Percentiles rank a stretch among this genome's conserved stretches.
These are phyloP conservation scores for Crematogaster levior DNA, from an alignment of 2,888 invertebrate genomes.

Conservation along the genomic window DNA sequence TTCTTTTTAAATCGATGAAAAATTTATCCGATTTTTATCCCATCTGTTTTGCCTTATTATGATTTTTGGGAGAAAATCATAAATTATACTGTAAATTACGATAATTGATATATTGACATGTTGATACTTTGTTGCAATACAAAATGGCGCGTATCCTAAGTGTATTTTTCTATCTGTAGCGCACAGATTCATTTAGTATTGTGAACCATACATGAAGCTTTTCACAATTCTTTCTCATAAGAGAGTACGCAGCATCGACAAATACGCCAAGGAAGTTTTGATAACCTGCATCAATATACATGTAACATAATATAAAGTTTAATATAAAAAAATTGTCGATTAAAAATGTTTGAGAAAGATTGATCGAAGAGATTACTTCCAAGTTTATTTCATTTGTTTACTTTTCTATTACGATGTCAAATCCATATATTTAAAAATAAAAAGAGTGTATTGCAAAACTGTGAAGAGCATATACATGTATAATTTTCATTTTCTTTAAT, in stretches of 20 bases:
- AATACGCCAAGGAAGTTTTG: slow-evolving; percentile 60
- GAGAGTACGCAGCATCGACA: slow-evolving; percentile 54
- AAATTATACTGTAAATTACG: background rate
- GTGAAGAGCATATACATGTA: background rate
- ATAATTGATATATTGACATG: background rate
- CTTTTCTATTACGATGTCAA: no score
- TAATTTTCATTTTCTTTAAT: background rate
- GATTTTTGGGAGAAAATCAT: background rate
- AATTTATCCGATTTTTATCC: background rate
- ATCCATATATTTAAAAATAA: background rate
- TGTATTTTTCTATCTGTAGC: slow-evolving; percentile 13
- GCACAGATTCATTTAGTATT: background rate
- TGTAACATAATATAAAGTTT: background rate
- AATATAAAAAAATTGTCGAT: background rate
- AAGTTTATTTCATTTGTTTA: no score
- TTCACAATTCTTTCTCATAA: slow-evolving; percentile 65
- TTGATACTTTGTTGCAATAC: background rate
- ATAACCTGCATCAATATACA: slow-evolving; percentile 63
- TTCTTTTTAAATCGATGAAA: background rate
- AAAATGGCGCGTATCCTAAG: background rate
- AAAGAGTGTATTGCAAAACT: background rate
- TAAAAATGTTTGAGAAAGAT: background rate
- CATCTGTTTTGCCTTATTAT: background rate
- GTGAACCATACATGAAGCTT: background rate
- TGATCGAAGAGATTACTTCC: background rate